Evolutionary conservation across 2,113 vertebrate genomes (phyloP).

Genomic region (Sebastes fasciatus): DNA sequence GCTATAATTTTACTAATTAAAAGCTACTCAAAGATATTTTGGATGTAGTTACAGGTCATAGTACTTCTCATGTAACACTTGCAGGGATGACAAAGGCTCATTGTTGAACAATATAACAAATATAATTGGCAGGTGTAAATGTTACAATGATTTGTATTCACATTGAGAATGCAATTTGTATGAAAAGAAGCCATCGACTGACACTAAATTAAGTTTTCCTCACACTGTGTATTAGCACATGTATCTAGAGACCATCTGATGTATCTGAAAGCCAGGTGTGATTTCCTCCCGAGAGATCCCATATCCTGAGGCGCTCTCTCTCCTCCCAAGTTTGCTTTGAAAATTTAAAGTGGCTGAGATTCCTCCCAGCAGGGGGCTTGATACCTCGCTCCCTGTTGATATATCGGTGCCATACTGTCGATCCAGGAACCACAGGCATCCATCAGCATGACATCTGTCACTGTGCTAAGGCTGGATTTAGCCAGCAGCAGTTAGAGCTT

Average conservation of each 20-base stretch:
- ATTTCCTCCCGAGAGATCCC: constrained; percentile 22
- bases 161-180: neutral
- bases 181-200: neutral
- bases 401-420: constrained; percentile 37
- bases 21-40: neutral
- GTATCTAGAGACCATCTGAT: neutral
- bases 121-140: neutral
- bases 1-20: neutral
- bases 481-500: constrained; percentile 43
- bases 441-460: constrained; percentile 64
- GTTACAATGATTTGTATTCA: neutral
- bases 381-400: constrained; percentile 55
- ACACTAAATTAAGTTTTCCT: neutral
- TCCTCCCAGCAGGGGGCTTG: constrained; percentile 47
- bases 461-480: constrained; percentile 51
- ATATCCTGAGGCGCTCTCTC: constrained; percentile 26
- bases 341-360: constrained; percentile 61
- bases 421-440: constrained; percentile 49
- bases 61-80: neutral
- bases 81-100: neutral
- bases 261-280: constrained; percentile 2
- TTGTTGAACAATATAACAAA: neutral
- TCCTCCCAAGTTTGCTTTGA: constrained; percentile 38
- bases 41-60: neutral
- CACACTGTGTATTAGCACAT: constrained; percentile 7